Conservation (phyloP, 2,797 vertebrate genomes). For the Schizopygopsis pylzovi region DNA sequence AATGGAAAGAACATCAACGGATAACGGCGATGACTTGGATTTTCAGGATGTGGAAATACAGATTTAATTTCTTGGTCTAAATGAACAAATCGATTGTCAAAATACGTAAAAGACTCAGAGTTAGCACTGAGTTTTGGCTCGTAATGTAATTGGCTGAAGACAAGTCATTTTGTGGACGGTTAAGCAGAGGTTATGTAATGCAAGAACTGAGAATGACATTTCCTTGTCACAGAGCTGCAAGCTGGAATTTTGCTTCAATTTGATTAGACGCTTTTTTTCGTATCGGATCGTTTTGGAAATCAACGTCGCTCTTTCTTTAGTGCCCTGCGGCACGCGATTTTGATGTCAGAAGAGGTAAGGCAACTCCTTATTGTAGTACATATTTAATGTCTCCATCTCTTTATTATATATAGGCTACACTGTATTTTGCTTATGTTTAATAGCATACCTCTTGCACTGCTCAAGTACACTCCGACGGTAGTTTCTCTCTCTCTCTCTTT, state of each 20-base stretch:
- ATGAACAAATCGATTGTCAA: conserved; percentile 43
- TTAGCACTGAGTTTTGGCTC: conserved; percentile 28
- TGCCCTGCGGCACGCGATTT: conserved; percentile 76
- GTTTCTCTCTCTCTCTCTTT: neutral
- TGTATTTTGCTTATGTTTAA: neutral
- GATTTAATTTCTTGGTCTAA: conserved; percentile 27
- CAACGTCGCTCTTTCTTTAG: conserved; percentile 63
- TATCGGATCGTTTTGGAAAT: conserved; percentile 66
- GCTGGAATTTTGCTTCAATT: conserved; percentile 45
- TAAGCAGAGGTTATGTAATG: conserved; percentile 55
- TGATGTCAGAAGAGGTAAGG: conserved; percentile 83
- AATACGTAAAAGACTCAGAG: conserved; percentile 38
- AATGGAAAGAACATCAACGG: conserved; percentile 32
- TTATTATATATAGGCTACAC: neutral
- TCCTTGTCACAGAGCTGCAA: conserved; percentile 10
- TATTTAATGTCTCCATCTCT: neutral
- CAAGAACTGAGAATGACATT: conserved; percentile 45
- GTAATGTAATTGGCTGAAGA: conserved; percentile 35
- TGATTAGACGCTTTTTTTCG: conserved; percentile 66
- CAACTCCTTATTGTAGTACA: conserved; percentile 25
- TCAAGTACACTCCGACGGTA: neutral
- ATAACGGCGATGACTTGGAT: conserved; percentile 35
- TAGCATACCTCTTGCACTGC: neutral
- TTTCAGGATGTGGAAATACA: conserved; percentile 18
- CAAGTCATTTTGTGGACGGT: conserved; percentile 44